phyloP scores from a whole-genome alignment of 2,888 invertebrate species.

The Troides aeacus region DNA sequence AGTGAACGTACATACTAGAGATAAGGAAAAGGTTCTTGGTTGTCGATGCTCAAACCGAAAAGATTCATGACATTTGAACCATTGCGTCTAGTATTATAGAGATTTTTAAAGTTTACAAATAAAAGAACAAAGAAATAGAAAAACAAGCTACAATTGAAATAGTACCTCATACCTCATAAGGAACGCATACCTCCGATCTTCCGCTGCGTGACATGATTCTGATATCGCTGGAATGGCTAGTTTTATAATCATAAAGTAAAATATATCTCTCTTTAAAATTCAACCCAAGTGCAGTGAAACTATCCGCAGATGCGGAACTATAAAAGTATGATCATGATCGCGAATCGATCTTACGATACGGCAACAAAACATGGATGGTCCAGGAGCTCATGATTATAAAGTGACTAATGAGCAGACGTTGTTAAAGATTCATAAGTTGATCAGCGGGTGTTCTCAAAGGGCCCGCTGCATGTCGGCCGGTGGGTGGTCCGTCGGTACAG shows the following conservation, averaged over 20 bases:
- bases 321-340: slow-evolving; percentile 25
- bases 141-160: too few relatives aligned
- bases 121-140: too few relatives aligned
- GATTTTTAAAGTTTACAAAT: too few relatives aligned
- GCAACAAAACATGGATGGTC: slow-evolving; percentile 17
- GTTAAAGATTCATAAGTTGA: slow-evolving; percentile 28
- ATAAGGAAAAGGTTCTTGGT: too few relatives aligned
- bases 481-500: slow-evolving; percentile 32
- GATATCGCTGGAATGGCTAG: background rate
- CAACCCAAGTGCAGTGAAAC: slow-evolving; percentile 1
- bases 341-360: slow-evolving; percentile 10
- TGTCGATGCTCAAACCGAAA: too few relatives aligned
- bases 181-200: background rate
- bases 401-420: slow-evolving; percentile 24
- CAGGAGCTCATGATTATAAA: slow-evolving; percentile 24
- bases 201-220: background rate
- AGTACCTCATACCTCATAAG: background rate
- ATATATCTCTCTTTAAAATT: slow-evolving; percentile 13
- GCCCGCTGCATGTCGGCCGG: slow-evolving; percentile 16
- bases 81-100: too few relatives aligned
- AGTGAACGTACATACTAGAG: too few relatives aligned
- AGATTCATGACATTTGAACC: too few relatives aligned
- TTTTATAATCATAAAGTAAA: background rate
- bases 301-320: slow-evolving; percentile 22
- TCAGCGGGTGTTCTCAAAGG: slow-evolving; percentile 30